Base-by-base conservation (phyloP, 2,113 vertebrate genomes). In the Macquaria ambigua region DNA sequence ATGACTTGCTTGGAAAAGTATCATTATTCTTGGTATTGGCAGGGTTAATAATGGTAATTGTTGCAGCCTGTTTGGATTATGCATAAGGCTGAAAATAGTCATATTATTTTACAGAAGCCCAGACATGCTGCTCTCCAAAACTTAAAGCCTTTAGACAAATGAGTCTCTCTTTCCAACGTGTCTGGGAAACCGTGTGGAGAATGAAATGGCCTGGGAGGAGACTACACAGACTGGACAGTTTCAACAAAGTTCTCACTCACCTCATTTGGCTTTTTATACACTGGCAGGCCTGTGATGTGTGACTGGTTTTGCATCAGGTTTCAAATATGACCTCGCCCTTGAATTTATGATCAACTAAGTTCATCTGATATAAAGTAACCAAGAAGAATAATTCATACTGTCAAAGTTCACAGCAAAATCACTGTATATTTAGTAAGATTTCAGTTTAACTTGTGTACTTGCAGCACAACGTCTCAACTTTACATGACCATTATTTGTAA, bases 121-220 rank as follows among this genome's bases (percentile, higher is more conserved):
- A 89, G 90, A 87, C 88, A 11, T 52, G 62, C 64, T 82, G 75
- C 74, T 72, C 66, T 88, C 78, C 78, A 85, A 86, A 81, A 39
- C 72, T 56, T n/a, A 70, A 70, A 89, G 25, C 55, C 48, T 73
- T 75, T n/a, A 84, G 79, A 92, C 80, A 86, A 92, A 91, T 89
- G 87, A 89, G 83, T 59, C 77, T 67, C 59, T 90, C 84, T 92
- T 92, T 93, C 89, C 90, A 83, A 61, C 15, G 43, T 72, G 87
- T 91, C 89, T 90, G 87, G 88, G 75, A 86, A 86, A 78, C 56
- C 15, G 64, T 70, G 64, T 64, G 81, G 50, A 82, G 80, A 83
- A 78, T 77, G 64, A 90, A 91, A 86, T 46, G 50, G 58, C n/a
- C 39, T 41, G 53, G 68, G 64, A 84, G 78, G 83, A 91, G 87